phyloP scores from a whole-genome alignment of 1,140 invertebrate species.

The Magallana ariakensis region DNA sequence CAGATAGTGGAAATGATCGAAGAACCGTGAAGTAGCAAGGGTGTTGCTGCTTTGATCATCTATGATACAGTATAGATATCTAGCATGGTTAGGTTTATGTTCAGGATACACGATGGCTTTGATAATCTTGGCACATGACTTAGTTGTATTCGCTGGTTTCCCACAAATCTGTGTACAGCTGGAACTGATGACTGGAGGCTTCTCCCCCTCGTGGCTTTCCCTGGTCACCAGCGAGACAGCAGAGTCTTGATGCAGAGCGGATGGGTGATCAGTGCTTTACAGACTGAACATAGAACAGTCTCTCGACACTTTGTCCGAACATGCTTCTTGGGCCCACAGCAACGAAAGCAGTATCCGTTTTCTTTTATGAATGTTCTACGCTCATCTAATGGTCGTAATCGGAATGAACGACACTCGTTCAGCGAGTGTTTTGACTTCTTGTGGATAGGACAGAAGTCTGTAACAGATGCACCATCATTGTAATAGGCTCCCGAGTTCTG shows the following conservation, averaged over 20 bases:
- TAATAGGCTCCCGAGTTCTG: not conserved
- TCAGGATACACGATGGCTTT: constrained; percentile 14
- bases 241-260: not conserved
- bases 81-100: not conserved
- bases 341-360: constrained; percentile 43
- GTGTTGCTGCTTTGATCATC: constrained; percentile 56
- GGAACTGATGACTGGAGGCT: not conserved
- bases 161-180: constrained; percentile 39
- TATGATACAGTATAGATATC: constrained; percentile 51
- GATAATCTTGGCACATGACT: constrained; percentile 50
- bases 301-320: constrained; percentile 25
- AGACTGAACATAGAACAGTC: not conserved
- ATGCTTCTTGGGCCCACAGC: constrained; percentile 44
- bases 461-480: not conserved
- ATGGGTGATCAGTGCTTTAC: not conserved
- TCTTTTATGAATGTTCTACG: constrained; percentile 14
- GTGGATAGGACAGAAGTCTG: constrained; percentile 39
- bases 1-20: constrained; percentile 40
- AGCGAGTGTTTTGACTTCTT: constrained; percentile 34
- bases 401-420: constrained; percentile 45
- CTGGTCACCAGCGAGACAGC: not conserved
- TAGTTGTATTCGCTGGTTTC: not conserved
- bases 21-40: constrained; percentile 30
- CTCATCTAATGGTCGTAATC: constrained; percentile 34
- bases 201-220: not conserved